A percentile compares a stretch with the other conserved stretches of the same genome.
Evolutionary conservation across 2,113 vertebrate genomes (phyloP).

Genomic region (Gopherus evgoodei): DNA sequence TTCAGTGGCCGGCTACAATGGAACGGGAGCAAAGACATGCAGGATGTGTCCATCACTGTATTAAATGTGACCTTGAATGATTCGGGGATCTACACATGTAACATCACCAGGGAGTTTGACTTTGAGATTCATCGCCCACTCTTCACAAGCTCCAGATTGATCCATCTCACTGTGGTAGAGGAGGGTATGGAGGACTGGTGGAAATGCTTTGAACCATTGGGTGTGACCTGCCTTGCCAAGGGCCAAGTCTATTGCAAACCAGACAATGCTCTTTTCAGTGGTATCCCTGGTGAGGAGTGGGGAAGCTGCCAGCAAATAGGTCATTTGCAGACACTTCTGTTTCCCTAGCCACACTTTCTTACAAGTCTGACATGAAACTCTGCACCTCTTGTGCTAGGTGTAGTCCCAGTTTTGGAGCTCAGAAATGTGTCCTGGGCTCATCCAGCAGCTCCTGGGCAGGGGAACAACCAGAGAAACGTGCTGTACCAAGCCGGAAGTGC

Average conservation of each 20-base stretch:
- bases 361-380: rapidly evolving
- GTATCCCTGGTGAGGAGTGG: not conserved
- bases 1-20: slow-evolving; percentile 88
- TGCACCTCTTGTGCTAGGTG: rapidly evolving
- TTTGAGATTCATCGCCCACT: slow-evolving; percentile 87
- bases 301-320: not conserved
- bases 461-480: not conserved
- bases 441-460: not conserved
- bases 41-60: slow-evolving; percentile 93
- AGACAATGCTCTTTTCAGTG: rapidly evolving
- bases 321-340: not conserved
- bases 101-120: slow-evolving; percentile 85
- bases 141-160: slow-evolving; percentile 69
- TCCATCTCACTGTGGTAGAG: slow-evolving; percentile 87
- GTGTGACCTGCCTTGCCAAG: rapidly evolving
- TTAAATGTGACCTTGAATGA: slow-evolving; percentile 87
- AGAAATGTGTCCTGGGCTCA: not conserved
- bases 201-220: rapidly evolving
- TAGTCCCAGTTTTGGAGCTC: not conserved
- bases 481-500: not conserved
- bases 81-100: slow-evolving; percentile 88
- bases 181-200: slow-evolving; percentile 79
- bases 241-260: not conserved
- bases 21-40: slow-evolving; percentile 94
- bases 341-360: not conserved